Evolutionary conservation across 2,888 invertebrate species (phyloP).

Genomic region (Netelia virgata): DNA sequence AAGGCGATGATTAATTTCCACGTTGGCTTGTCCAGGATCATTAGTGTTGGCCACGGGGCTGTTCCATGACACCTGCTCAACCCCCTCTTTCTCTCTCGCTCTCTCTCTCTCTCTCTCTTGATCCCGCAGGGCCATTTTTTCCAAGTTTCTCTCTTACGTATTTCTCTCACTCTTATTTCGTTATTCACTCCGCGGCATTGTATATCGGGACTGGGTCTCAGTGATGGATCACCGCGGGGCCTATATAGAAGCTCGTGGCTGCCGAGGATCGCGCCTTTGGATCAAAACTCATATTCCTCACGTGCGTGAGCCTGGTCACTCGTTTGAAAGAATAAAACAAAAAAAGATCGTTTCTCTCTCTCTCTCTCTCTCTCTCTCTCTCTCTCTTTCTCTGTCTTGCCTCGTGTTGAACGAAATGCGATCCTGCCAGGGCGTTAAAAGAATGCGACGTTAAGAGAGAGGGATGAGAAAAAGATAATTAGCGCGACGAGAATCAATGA

Average conservation of each 20-base stretch:
- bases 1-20: conserved; percentile 83
- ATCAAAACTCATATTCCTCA: conserved; percentile 60
- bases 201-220: conserved; percentile 71
- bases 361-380: not conserved
- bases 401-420: conserved; percentile 51
- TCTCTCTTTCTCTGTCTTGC: conserved; percentile 20
- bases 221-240: conserved; percentile 81
- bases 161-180: conserved; percentile 46
- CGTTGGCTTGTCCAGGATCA: conserved; percentile 82
- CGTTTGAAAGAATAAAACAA: conserved; percentile 11
- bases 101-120: conserved; percentile 9
- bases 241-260: conserved; percentile 16
- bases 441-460: conserved; percentile 48
- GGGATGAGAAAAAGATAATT: conserved; percentile 60
- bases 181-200: conserved; percentile 58
- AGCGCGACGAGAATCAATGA: conserved; percentile 61
- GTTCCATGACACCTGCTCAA: conserved; percentile 83
- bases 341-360: not conserved
- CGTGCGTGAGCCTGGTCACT: conserved; percentile 27
- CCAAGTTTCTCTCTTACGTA: conserved; percentile 42
- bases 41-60: conserved; percentile 78
- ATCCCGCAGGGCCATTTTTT: conserved; percentile 46
- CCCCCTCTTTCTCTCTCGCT: conserved; percentile 60
- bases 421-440: conserved; percentile 42
- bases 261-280: conserved; percentile 55